A percentile compares a stretch with the other conserved stretches of the same genome.
These are phyloP conservation scores for Cerceris rybyensis DNA, from an alignment of 2,888 invertebrate genomes.

Conservation along the genomic window DNA sequence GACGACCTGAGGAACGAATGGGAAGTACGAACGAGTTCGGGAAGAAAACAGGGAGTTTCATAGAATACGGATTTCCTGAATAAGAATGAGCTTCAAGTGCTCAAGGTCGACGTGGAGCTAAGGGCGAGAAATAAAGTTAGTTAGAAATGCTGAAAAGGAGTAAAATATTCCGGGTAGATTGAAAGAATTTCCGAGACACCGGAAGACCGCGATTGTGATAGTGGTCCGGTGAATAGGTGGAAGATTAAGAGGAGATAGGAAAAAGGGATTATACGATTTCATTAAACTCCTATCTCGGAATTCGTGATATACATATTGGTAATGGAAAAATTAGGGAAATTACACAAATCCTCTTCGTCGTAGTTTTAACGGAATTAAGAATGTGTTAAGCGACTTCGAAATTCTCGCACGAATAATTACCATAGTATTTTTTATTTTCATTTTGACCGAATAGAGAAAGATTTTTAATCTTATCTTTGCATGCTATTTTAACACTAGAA, in stretches of 20 bases:
- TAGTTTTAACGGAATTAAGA: no score
- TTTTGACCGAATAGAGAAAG: no score
- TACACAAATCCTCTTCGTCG: no score
- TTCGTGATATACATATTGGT: constrained; percentile 45
- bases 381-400: no score
- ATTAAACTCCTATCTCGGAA: constrained; percentile 42
- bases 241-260: constrained; percentile 44
- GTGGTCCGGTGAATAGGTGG: constrained; percentile 36
- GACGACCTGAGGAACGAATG: constrained; percentile 21
- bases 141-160: constrained; percentile 53
- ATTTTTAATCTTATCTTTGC: no score
- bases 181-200: constrained; percentile 46
- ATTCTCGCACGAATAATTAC: no score
- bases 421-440: no score
- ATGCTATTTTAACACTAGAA: no score
- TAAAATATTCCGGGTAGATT: constrained; percentile 54
- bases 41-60: constrained; percentile 48
- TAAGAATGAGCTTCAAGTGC: constrained; percentile 65
- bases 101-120: constrained; percentile 60
- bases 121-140: constrained; percentile 63
- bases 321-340: constrained; percentile 28
- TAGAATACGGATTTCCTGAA: constrained; percentile 70
- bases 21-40: constrained; percentile 46
- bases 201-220: constrained; percentile 11
- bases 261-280: constrained; percentile 39